phyloP scores from a whole-genome alignment of 2,113 vertebrate species.

The Hemiscyllium ocellatum region DNA sequence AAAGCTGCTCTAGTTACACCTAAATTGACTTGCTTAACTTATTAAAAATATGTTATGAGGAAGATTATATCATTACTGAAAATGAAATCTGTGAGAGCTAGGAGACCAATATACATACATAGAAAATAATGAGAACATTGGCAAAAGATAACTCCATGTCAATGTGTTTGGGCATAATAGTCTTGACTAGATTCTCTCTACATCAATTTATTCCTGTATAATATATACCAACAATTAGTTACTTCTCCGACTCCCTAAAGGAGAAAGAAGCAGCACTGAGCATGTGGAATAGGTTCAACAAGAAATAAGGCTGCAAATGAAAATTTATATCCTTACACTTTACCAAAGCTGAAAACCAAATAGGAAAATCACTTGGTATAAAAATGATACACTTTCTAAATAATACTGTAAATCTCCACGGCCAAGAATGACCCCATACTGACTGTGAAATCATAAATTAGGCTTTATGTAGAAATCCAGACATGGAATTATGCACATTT shows the following conservation, averaged over 20 bases:
- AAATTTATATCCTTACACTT: conserved; percentile 60
- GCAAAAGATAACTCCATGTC: not conserved
- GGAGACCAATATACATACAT: not conserved
- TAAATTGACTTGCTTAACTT: not conserved
- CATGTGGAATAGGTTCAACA: not conserved
- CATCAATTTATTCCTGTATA: not conserved
- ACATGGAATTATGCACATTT: conserved; percentile 61
- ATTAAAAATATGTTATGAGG: not conserved
- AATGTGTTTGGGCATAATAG: not conserved
- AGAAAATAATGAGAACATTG: not conserved
- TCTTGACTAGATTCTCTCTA: not conserved
- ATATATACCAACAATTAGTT: not conserved
- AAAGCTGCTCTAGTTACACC: not conserved
- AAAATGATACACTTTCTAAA: conserved; percentile 54
- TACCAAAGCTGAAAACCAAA: conserved; percentile 49
- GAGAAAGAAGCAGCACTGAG: not conserved
- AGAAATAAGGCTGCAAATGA: conserved; percentile 57
- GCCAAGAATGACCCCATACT: conserved; percentile 52
- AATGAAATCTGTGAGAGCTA: not conserved
- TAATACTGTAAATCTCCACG: conserved; percentile 60
- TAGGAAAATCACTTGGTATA: conserved; percentile 40
- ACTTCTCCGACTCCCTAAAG: not conserved
- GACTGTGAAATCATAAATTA: conserved; percentile 58
- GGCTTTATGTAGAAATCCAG: conserved; percentile 61
- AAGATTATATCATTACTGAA: not conserved